These are phyloP conservation scores for Xyrichtys novacula DNA, from an alignment of 2,797 vertebrate species.

Conservation along the genomic window DNA sequence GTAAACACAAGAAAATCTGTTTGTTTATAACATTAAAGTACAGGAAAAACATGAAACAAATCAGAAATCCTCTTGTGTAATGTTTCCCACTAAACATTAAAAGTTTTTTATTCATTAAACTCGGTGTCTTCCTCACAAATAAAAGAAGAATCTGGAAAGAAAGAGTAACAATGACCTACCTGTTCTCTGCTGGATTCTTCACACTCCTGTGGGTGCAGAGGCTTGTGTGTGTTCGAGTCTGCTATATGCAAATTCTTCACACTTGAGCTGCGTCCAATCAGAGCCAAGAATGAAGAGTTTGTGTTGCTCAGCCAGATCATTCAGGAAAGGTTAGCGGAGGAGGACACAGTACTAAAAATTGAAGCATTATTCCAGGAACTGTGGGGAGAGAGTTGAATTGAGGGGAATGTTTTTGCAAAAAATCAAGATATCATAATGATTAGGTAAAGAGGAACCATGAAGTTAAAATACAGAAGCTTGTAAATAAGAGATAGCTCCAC, in stretches of 20 bases:
- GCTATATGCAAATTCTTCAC: constrained; percentile 76
- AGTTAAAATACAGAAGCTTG: too few species aligned
- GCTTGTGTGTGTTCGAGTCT: constrained; percentile 45
- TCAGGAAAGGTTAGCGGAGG: neutral
- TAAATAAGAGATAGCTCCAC: neutral
- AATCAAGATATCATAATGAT: too few species aligned
- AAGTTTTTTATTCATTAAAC: neutral
- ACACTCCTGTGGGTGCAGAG: constrained; percentile 37
- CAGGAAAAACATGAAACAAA: neutral
- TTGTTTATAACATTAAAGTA: neutral
- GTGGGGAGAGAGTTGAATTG: rapidly evolving
- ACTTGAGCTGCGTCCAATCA: constrained; percentile 56
- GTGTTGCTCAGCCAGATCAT: constrained; percentile 33
- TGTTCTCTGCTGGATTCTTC: constrained; percentile 42
- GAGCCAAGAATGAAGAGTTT: constrained; percentile 16
- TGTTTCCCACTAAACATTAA: too few species aligned
- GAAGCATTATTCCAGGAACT: neutral
- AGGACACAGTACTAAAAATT: neutral
- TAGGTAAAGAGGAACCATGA: too few species aligned
- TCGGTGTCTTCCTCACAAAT: neutral
- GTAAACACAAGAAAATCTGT: constrained; percentile 4
- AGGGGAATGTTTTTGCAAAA: neutral
- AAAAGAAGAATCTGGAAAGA: neutral
- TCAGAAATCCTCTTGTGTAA: neutral
- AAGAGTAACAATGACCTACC: constrained; percentile 38